These are phyloP conservation scores for Aix galericulata DNA, from an alignment of 2,113 vertebrate genomes.

Conservation along the genomic window DNA sequence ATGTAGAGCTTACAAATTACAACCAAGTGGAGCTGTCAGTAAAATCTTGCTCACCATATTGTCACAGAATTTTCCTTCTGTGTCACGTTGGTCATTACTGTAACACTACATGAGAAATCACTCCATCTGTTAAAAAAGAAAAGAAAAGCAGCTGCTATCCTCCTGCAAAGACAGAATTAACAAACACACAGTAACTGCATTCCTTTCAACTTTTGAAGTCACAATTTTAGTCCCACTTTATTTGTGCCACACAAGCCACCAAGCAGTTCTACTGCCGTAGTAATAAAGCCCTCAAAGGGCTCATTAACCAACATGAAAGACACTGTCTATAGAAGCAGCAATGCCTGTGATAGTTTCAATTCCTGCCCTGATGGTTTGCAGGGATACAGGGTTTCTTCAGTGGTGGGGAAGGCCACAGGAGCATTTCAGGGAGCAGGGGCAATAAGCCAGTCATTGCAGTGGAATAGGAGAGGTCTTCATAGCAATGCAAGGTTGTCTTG, in stretches of 20 bases:
- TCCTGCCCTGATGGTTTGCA: neutral
- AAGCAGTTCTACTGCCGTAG: slow-evolving; percentile 43
- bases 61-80: slow-evolving; percentile 78
- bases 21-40: slow-evolving; percentile 75
- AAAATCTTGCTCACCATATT: slow-evolving; percentile 78
- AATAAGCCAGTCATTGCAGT: neutral
- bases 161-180: slow-evolving; percentile 76
- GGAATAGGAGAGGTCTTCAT: neutral
- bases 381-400: neutral
- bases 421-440: neutral
- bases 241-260: slow-evolving; percentile 61
- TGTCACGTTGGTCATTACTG: slow-evolving; percentile 76
- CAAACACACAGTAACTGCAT: slow-evolving; percentile 72
- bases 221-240: slow-evolving; percentile 71
- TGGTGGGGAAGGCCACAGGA: neutral
- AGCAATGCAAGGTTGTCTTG: neutral
- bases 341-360: neutral
- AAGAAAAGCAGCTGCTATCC: slow-evolving; percentile 78
- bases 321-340: neutral
- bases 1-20: slow-evolving; percentile 48
- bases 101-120: slow-evolving; percentile 81
- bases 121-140: slow-evolving; percentile 81
- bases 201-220: slow-evolving; percentile 73
- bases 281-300: slow-evolving; percentile 36
- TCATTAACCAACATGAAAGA: neutral